phyloP scores from a whole-genome alignment of 2,888 invertebrate genomes.

The Oligia strigilis region DNA sequence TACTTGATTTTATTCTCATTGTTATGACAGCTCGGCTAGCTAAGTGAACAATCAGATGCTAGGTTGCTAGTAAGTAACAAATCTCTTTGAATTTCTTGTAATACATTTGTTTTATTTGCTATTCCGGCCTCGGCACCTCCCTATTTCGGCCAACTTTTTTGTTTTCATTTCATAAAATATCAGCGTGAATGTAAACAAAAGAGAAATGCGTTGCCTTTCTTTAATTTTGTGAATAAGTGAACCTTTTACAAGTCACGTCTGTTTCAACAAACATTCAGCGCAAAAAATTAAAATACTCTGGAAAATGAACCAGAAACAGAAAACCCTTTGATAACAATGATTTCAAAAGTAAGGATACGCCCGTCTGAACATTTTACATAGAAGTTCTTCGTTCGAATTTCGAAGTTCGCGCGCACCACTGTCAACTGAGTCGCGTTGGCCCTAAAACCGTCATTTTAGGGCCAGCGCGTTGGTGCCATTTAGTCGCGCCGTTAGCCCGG shows the following conservation, averaged over 20 bases:
- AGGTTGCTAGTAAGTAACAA: neutral
- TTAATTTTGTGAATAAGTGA: conserved; percentile 39
- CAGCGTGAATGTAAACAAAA: conserved; percentile 30
- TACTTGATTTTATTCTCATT: neutral
- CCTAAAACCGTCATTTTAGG: too few species aligned
- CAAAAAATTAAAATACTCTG: conserved; percentile 12
- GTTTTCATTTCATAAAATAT: conserved; percentile 35
- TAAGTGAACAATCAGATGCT: neutral
- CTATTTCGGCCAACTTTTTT: conserved; percentile 13
- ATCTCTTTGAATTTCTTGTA: conserved; percentile 12
- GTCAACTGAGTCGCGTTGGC: too few species aligned
- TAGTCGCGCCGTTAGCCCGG: too few species aligned
- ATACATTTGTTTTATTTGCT: conserved; percentile 34
- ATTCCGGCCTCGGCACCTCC: conserved; percentile 9
- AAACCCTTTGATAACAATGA: too few species aligned
- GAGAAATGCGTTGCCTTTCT: conserved; percentile 22
- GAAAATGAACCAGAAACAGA: conserved; percentile 9
- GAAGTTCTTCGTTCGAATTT: too few species aligned
- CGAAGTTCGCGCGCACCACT: too few species aligned
- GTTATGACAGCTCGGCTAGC: neutral
- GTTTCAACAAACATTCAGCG: conserved; percentile 10
- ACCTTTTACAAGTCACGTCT: conserved; percentile 20
- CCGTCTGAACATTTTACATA: too few species aligned
- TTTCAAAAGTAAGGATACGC: too few species aligned
- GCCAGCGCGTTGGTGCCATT: too few species aligned